A percentile compares a stretch with the other conserved stretches of the same genome.
phyloP scores from a whole-genome alignment of 2,113 vertebrate genomes.

The Theropithecus gelada region DNA sequence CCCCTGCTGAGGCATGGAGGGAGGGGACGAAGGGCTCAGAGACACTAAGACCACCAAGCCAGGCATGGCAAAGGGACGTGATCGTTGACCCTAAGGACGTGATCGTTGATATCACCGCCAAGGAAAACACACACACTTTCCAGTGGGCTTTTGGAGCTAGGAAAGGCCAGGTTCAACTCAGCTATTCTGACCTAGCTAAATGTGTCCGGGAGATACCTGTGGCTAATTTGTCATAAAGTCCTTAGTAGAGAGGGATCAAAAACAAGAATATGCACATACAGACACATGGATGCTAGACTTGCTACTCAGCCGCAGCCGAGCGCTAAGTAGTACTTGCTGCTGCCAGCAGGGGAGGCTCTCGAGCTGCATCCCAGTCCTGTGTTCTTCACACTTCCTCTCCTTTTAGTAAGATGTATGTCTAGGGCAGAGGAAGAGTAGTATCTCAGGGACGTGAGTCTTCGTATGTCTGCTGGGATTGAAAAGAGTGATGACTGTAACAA shows the following conservation, averaged over 20 bases:
- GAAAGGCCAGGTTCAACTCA: neutral
- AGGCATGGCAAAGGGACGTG: neutral
- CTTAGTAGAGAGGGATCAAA: neutral
- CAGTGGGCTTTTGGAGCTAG: neutral
- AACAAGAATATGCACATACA: fast-evolving
- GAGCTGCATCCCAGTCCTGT: fast-evolving
- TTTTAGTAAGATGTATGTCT: neutral
- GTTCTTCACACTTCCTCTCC: neutral
- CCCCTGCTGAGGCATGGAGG: too few species aligned
- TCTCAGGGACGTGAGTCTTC: neutral
- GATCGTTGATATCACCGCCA: neutral
- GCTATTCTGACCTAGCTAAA: neutral
- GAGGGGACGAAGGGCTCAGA: neutral
- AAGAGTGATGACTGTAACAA: neutral
- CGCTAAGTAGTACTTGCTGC: neutral
- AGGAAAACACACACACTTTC: neutral
- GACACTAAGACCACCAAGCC: fast-evolving
- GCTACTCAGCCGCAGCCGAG: neutral
- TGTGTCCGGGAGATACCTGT: neutral
- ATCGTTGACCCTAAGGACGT: neutral
- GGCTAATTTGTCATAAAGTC: neutral
- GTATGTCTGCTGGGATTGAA: neutral
- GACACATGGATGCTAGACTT: too few species aligned
- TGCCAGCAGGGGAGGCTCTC: neutral
- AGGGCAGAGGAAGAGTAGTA: neutral